Conservation (phyloP, 2,888 invertebrate species). For the Blastobasis lacticolella region DNA sequence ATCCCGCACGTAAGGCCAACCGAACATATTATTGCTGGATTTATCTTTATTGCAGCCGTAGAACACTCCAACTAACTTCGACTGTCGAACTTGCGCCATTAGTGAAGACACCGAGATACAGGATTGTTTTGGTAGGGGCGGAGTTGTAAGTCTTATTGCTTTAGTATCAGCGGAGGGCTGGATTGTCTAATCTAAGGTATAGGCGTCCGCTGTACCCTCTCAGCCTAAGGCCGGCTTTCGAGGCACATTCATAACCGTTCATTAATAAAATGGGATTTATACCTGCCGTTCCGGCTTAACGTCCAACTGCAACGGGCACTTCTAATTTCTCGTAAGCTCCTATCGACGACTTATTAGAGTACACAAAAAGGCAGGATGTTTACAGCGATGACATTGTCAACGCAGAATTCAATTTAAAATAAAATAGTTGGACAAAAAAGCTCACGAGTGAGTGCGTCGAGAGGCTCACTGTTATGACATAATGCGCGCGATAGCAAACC, state of each 20-base stretch:
- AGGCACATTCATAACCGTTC: too few species aligned
- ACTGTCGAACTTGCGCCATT: constrained; percentile 73
- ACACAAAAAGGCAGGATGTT: constrained; percentile 62
- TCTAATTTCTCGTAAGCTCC: constrained; percentile 9
- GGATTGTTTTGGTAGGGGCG: constrained; percentile 70
- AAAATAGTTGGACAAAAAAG: constrained; percentile 56
- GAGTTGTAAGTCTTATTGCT: constrained; percentile 74
- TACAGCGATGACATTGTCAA: constrained; percentile 61
- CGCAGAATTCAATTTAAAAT: constrained; percentile 63
- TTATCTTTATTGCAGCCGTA: constrained; percentile 73
- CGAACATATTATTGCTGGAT: constrained; percentile 73
- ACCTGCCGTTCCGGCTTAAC: constrained; percentile 8
- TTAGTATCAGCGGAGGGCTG: constrained; percentile 58
- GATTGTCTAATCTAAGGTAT: constrained; percentile 63
- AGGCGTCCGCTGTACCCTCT: too few species aligned
- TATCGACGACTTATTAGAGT: constrained; percentile 31
- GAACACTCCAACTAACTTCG: constrained; percentile 72
- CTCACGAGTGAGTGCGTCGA: constrained; percentile 42
- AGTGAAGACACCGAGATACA: constrained; percentile 72
- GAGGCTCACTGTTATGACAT: constrained; percentile 71
- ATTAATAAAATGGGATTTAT: constrained; percentile 3
- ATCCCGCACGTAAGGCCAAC: constrained; percentile 68
- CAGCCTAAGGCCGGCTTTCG: too few species aligned
- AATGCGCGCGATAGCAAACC: constrained; percentile 68
- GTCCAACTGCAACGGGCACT: constrained; percentile 1